These are phyloP conservation scores for Herpailurus yagouaroundi DNA, from an alignment of 2,113 vertebrate species.

Conservation along the genomic window DNA sequence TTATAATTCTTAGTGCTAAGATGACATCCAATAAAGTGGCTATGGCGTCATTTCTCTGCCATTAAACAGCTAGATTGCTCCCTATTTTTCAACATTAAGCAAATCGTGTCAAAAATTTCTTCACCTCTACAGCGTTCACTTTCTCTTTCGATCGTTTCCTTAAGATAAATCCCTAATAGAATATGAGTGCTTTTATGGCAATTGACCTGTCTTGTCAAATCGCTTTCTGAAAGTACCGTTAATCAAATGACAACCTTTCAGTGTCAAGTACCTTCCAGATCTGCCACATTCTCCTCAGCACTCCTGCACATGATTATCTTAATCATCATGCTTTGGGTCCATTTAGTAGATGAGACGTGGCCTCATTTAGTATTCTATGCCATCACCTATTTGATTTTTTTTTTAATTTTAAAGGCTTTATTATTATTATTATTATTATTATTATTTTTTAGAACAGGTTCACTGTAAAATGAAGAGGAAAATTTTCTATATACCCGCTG, in stretches of 20 bases:
- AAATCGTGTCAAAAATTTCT: slow-evolving; percentile 10
- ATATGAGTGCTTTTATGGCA: neutral
- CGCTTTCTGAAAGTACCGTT: slow-evolving; percentile 18
- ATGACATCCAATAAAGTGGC: neutral
- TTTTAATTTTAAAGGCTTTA: neutral
- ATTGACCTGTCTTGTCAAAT: neutral
- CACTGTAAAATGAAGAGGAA: neutral
- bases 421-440: neutral
- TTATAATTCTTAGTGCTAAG: neutral
- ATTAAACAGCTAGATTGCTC: neutral
- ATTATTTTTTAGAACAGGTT: neutral
- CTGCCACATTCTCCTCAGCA: neutral
- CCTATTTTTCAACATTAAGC: neutral
- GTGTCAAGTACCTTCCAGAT: neutral
- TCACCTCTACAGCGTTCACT: neutral
- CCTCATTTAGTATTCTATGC: neutral
- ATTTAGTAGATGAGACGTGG: neutral
- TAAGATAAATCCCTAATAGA: slow-evolving; percentile 13
- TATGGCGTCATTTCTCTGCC: neutral
- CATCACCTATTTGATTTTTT: neutral
- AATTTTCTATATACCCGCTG: neutral
- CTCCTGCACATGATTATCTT: neutral
- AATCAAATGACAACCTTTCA: neutral
- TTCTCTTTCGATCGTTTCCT: neutral
- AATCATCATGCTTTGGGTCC: neutral